Evolutionary conservation across 1,140 invertebrate genomes (phyloP), one percentile per base, ranked within the genome.

Genomic region (Drosophila pseudoobscura): DNA sequence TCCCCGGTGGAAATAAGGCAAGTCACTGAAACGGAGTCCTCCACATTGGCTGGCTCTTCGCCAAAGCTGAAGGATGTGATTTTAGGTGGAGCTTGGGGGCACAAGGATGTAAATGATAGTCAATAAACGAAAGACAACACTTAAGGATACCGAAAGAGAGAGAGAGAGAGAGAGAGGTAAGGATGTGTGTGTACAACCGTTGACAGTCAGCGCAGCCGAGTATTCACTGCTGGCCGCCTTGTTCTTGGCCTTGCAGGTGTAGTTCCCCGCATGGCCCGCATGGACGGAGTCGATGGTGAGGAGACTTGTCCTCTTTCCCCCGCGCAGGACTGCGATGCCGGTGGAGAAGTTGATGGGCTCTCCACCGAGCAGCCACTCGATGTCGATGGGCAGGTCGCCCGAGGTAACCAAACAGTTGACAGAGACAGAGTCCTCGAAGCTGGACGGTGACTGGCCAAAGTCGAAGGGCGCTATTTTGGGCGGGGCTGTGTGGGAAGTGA

Each of bases 361-460:
- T 52, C 94, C 94, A 70, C 95, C 94, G 76, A 96, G 95, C 47
- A 94, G 93, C 96, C 96, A 97, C 31, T 93, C 92, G 65, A 97
- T 96, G 47, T 95, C 94, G 63, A 97, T 93, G 3, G 97, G 96
- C 64, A 95, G 93, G 90, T 97, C 96, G 9, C 97, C 97, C 82
- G 97, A 96, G 68, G 94, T 94, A 11, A 98, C 94, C 35, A 95
- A 94, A 92, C 97, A 99, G 43, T 94, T 94, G 17, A 96, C 93
- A 2, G 94, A 95, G 39, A 94, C 94, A 52, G 94, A 94, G 82
- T 96, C 95, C 44, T 95, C 95, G 70, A 95, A 94, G 89, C 94
- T 94, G 0, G 94, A 91, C 2, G 94, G 93, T 44, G 94, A 93
- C 54, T 93, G 92, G 43, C 94, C 94, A 69, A 95, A 95, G 77